Evolutionary conservation across 2,888 invertebrate species (phyloP), one percentile per base, ranked within the genome.

Genomic region (Ichneumoninae sp.): DNA sequence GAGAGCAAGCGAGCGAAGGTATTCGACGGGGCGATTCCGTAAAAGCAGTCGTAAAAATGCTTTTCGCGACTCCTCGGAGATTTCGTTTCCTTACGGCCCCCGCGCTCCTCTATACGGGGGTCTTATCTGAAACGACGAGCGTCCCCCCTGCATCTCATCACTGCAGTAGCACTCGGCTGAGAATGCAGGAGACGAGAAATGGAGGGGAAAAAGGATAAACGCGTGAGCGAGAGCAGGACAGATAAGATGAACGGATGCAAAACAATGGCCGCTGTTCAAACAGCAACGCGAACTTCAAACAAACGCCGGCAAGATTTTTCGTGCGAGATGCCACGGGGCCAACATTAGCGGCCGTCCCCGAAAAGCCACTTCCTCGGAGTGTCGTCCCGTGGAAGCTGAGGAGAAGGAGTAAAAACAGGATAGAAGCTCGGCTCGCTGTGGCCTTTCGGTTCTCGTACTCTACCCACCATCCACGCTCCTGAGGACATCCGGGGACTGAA

Each of bases 201-300:
- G 60, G 22, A 57, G 7, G 40, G 19, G 36, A 33, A 72, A 71
- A 69, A 57, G 78, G 33, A 74, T 52, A 60, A 60, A 22, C 52
- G 19, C 5, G 36, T 50, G 47, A 50, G 36, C 62, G 66, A 52
- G 26, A 30, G 36, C 26, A 69, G 22, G 75, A 75, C 65, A 71
- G 40, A 50, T 22, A 66, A 71, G 57, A 52, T n/a, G 60, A 36
- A 71, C 74, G 75, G 80, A 76, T 78, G 83, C 80, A 86, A 90
- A 89, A 91, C 90, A 91, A 90, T 91, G 89, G 87, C 90, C 86
- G 89, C 89, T 91, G 90, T 89, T 89, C 88, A 91, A 91, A 91
- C 89, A 91, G 74, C 77, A 81, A 82, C 75, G 84, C 83, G 71
- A 86, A 90, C 90, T 89, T 91, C 90, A 91, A 91, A 90, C 87